A percentile compares a stretch with the other conserved stretches of the same genome.
phyloP scores from a whole-genome alignment of 1,140 invertebrate genomes.

The Holotrichia oblita region DNA sequence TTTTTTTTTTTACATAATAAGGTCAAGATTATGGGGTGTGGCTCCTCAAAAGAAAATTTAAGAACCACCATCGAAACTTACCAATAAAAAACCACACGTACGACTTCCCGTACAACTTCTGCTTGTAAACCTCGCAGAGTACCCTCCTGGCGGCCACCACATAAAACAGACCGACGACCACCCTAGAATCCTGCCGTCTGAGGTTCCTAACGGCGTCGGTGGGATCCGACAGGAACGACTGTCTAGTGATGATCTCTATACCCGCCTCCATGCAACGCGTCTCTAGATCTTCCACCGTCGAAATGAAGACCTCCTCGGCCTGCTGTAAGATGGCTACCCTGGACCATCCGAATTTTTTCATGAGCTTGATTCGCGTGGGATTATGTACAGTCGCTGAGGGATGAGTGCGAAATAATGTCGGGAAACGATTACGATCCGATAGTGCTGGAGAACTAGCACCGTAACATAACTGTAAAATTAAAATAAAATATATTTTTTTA shows the following conservation, averaged over 20 bases:
- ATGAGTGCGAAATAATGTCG: constrained; percentile 98
- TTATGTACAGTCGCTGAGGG: constrained; percentile 99
- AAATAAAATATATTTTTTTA: neutral
- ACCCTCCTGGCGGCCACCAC: constrained; percentile 95
- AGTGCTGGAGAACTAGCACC: constrained; percentile 97
- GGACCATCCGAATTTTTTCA: constrained; percentile 97
- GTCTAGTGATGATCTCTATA: constrained; percentile 84
- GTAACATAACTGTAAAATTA: constrained; percentile 86
- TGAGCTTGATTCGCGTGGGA: constrained; percentile 95
- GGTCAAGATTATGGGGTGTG: too few relatives aligned
- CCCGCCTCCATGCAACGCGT: constrained; percentile 90
- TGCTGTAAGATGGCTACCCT: constrained; percentile 97
- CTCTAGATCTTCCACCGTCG: constrained; percentile 97
- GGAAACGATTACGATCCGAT: constrained; percentile 96
- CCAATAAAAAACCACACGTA: constrained; percentile 99
- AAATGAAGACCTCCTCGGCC: constrained; percentile 98
- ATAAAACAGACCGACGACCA: constrained; percentile 98
- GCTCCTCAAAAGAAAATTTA: too few relatives aligned
- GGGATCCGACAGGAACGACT: constrained; percentile 97
- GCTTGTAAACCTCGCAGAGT: constrained; percentile 96
- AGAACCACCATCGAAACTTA: too few relatives aligned
- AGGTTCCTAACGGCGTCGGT: constrained; percentile 95
- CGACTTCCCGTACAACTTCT: constrained; percentile 92
- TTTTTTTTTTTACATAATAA: too few relatives aligned
- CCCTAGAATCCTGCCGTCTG: constrained; percentile 91